Evolutionary conservation across 1,140 invertebrate species (phyloP), one percentile per base, ranked within the genome.

Genomic region (Delia radicum): DNA sequence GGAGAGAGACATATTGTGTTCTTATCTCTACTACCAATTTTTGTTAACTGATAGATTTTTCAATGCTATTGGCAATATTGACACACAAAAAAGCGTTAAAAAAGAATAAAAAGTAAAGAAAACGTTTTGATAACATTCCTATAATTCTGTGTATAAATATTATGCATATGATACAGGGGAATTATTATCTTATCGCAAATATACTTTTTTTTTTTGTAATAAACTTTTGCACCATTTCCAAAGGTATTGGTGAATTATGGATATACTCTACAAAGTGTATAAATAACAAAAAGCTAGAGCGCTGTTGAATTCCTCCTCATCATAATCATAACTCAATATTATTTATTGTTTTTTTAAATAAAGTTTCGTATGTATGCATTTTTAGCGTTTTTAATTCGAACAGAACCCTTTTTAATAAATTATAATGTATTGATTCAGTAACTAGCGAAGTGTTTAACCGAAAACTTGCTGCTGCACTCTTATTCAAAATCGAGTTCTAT

Each of bases 371-470:
- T 33, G 31, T 33, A 10, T 3, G 33, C 13, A n/a, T 1, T 37
- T 37, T 55, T 18, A 55, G 24, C 24, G 48, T 3, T 42, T 10
- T 15, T 42, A 8, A 21, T 55, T 55, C 18, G 48, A 21, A 55
- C 15, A 55, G n/a, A 55, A 55, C 48, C 48, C 48, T 55, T 55
- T 55, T 24, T n/a, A 18, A 18, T 7, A 55, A 24, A 18, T 21
- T 55, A 21, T 55, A 21, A 21, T n/a, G 4, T 55, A 21, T 55
- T 21, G 21, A 55, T 55, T 55, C 42, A 73, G 72, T 73, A 61
- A 26, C 48, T 48, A 15, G 24, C 72, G n/a, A 48, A 48, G 48
- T 73, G 42, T 61, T 69, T 69, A 69, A 69, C 65, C 21, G 65
- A 33, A 18, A 33, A 69, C 65, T 69, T 69, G 65, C 7, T 69